phyloP scores from a whole-genome alignment of 2,797 vertebrate species.

The Chiroxiphia lanceolata region DNA sequence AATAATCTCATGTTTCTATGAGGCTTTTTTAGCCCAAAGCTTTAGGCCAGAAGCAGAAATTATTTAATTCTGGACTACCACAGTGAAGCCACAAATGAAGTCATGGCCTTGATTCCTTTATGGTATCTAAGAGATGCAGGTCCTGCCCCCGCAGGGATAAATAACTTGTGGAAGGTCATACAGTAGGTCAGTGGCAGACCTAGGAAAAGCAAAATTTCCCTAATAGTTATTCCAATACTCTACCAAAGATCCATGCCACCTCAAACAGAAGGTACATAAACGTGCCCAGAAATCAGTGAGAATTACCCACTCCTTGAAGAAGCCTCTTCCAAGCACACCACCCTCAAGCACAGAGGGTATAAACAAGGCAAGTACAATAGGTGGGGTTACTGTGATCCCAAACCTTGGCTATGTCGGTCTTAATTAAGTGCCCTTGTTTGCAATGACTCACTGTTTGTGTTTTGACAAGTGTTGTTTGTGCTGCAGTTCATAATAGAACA shows the following conservation, averaged over 20 bases:
- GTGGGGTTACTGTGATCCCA: not conserved
- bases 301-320: not conserved
- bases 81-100: not conserved
- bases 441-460: not conserved
- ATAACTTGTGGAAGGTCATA: not conserved
- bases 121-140: not conserved
- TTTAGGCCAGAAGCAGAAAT: not conserved
- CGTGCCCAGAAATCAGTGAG: not conserved
- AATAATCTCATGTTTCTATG: constrained; percentile 34
- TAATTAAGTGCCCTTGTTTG: constrained; percentile 16
- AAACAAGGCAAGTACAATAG: not conserved
- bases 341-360: not conserved
- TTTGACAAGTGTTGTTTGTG: constrained; percentile 39
- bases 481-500: not conserved
- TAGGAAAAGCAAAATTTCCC: not conserved
- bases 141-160: not conserved
- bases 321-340: not conserved
- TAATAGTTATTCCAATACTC: not conserved
- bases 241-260: not conserved
- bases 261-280: not conserved
- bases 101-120: not conserved
- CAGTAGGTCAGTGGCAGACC: not conserved
- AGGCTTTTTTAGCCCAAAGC: not conserved
- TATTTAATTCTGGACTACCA: not conserved
- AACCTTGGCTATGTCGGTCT: not conserved